Evolutionary conservation across 2,113 vertebrate species (phyloP), one percentile per base, ranked within the genome.

Genomic region (Tichodroma muraria): DNA sequence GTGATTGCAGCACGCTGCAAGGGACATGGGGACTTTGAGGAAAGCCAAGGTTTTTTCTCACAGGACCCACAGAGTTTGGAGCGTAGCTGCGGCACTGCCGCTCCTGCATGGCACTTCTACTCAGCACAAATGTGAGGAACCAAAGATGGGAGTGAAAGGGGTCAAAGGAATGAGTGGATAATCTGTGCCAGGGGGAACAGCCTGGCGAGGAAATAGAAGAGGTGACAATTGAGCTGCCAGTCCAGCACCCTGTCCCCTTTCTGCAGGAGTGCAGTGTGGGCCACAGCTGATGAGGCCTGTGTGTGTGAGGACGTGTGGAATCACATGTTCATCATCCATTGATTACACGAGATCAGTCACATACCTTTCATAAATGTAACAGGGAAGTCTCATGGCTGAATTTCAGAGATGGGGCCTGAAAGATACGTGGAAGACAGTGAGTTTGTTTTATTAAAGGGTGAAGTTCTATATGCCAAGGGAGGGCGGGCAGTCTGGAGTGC

Each of bases 111-210:
- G 40, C 8, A 3, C 1, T 4, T 50, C 40, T 53, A 33, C 35
- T 66, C 0, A 0, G 31, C 50, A 49, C 15, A 10, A 27, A 30
- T 6, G 10, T 28, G 6, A 42, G 54, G 38, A 94, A 27, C 38
- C 53, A n/a, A 6, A 35, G 35, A 13, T 21, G 0, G 0, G 15
- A 42, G 52, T 9, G n/a, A 71, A 53, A 49, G 40, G 11, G 19
- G 1, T 35, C 6, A 2, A 64, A 45, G 18, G 59, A 60, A 23
- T 24, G 49, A 71, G 33, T 75, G 25, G 35, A 35, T 53, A 30
- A 8, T n/a, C 45, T 68, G 25, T 8, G 16, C 37, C 42, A 21
- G 42, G 25, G 40, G 22, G 22, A 45, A 42, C n/a, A 90, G n/a
- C 18, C 57, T 54, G 76, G 30, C 2, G 18, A 88, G 53, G 44